Percentiles rank a stretch among this genome's conserved stretches.
Conservation (phyloP, 2,888 invertebrate genomes). For the Hyposoter dolosus region DNA sequence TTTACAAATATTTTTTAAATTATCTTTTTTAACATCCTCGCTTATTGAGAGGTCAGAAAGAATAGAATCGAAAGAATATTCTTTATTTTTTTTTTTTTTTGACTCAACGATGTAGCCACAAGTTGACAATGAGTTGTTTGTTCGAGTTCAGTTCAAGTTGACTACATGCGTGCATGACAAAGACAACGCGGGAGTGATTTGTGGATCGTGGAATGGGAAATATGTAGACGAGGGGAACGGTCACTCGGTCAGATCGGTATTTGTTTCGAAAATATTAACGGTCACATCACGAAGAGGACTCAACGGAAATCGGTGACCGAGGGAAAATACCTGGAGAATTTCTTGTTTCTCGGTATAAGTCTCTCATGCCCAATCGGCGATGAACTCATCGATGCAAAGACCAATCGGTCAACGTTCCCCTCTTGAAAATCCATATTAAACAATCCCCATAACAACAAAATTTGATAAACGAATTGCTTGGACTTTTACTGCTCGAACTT, state of each 20-base stretch:
- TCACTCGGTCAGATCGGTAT: no score
- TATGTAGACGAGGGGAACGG: no score
- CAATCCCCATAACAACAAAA: constrained; percentile 74
- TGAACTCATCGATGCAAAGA: constrained; percentile 71
- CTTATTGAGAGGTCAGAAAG: no score
- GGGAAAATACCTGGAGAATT: no score
- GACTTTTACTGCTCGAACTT: constrained; percentile 68
- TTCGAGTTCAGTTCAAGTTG: constrained; percentile 65
- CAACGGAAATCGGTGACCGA: no score
- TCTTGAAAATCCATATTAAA: constrained; percentile 72
- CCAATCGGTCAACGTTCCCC: constrained; percentile 65
- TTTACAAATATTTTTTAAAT: background rate
- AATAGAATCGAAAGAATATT: background rate
- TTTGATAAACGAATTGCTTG: constrained; percentile 74
- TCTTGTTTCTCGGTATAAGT: constrained; percentile 2
- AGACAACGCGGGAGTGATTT: no score
- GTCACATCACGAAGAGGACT: no score
- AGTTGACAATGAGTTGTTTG: background rate
- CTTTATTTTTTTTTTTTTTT: no score
- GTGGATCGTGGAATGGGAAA: no score
- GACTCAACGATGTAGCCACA: no score
- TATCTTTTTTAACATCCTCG: background rate
- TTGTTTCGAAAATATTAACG: no score
- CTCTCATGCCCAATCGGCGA: constrained; percentile 71
- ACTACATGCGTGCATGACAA: constrained; percentile 75